These are phyloP conservation scores for Drosophila subquinaria DNA, from an alignment of 2,888 invertebrate genomes.

Conservation along the genomic window DNA sequence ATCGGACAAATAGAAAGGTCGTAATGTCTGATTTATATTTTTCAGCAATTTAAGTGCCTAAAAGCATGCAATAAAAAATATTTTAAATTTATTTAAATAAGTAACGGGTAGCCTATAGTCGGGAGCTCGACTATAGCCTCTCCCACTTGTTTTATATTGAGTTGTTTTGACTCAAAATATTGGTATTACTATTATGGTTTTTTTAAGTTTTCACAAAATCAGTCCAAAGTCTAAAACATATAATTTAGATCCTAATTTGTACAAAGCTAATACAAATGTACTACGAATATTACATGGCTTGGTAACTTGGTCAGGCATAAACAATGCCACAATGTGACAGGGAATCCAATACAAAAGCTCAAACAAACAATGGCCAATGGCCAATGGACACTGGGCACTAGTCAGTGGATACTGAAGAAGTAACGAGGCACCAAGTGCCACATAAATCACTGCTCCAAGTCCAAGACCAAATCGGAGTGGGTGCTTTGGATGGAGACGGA, in stretches of 20 bases:
- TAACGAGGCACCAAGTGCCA: slow-evolving; percentile 59
- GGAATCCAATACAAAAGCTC: slow-evolving; percentile 16
- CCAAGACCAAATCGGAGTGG: slow-evolving; percentile 2
- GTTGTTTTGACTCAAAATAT: too few relatives aligned
- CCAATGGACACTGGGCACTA: slow-evolving; percentile 15
- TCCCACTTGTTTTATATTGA: too few relatives aligned
- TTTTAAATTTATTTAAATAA: too few relatives aligned
- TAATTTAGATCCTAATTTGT: slow-evolving; percentile 8
- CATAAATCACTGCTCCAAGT: slow-evolving; percentile 67
- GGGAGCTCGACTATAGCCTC: too few relatives aligned
- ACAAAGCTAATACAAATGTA: slow-evolving; percentile 1
- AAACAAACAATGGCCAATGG: slow-evolving; percentile 16
- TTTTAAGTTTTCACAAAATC: too few relatives aligned
- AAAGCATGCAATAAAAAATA: too few relatives aligned
- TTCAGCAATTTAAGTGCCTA: too few relatives aligned
- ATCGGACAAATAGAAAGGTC: too few relatives aligned
- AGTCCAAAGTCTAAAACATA: background rate
- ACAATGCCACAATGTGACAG: slow-evolving; percentile 6
- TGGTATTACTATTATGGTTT: too few relatives aligned
- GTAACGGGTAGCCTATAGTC: too few relatives aligned
- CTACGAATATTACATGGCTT: background rate
- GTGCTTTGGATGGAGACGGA: background rate
- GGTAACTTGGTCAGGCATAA: slow-evolving; percentile 14
- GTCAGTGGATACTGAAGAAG: slow-evolving; percentile 28
- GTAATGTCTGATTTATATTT: too few relatives aligned